A percentile compares a stretch with the other conserved stretches of the same genome.
These are phyloP conservation scores for Hypanus sabinus DNA, from an alignment of 2,113 vertebrate genomes.

Conservation along the genomic window DNA sequence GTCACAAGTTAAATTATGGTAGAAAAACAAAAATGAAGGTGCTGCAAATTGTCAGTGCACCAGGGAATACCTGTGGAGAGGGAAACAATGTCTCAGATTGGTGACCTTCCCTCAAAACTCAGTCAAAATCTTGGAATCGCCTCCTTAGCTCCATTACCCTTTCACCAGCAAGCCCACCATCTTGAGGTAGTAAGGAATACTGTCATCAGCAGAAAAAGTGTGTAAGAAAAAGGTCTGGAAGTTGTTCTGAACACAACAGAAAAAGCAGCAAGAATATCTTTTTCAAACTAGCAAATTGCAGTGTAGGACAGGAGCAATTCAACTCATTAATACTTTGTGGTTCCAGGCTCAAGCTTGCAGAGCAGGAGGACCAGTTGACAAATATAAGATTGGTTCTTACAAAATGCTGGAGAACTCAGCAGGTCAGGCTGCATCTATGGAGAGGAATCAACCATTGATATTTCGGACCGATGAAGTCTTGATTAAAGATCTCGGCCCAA, in stretches of 20 bases:
- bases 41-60: too few species aligned
- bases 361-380: background rate
- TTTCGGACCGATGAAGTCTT: too few species aligned
- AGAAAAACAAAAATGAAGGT: background rate
- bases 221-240: background rate
- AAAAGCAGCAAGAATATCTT: background rate
- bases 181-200: background rate
- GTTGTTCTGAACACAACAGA: background rate
- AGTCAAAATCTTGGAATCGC: background rate
- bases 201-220: background rate
- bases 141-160: background rate
- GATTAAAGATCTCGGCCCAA: too few species aligned
- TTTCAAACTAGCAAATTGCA: background rate
- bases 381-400: background rate
- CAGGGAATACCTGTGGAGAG: too few species aligned
- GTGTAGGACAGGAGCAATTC: background rate
- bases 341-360: background rate
- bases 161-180: background rate
- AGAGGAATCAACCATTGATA: too few species aligned
- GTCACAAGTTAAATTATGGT: background rate
- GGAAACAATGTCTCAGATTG: background rate
- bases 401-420: background rate
- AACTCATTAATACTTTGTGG: background rate
- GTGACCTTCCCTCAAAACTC: background rate
- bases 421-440: too few species aligned